Evolutionary conservation across 1,140 invertebrate species (phyloP).

Genomic region (Neodiprion pinetum): DNA sequence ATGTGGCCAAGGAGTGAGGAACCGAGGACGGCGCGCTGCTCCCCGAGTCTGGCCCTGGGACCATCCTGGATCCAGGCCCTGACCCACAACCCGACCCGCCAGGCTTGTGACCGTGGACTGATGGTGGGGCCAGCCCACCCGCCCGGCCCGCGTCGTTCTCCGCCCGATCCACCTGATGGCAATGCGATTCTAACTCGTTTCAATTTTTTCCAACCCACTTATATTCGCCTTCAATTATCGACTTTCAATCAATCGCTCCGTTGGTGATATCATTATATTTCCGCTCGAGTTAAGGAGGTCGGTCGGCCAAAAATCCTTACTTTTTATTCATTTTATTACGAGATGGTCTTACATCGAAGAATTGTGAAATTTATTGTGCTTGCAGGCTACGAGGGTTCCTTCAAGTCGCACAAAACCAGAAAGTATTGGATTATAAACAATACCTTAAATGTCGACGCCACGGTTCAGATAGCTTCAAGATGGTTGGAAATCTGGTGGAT

Average conservation of each 20-base stretch:
- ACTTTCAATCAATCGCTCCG: conserved; percentile 18
- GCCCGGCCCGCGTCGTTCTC: conserved; percentile 58
- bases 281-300: no score
- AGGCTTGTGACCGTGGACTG: conserved; percentile 44
- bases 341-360: no score
- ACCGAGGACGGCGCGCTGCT: conserved; percentile 58
- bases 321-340: no score
- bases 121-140: conserved; percentile 49
- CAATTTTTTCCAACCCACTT: conserved; percentile 26
- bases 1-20: conserved; percentile 57
- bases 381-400: no score
- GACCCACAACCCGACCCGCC: not conserved
- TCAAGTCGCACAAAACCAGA: no score
- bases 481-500: no score
- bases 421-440: no score
- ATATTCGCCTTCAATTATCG: conserved; percentile 19
- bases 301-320: no score
- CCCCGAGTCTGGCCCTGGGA: conserved; percentile 56
- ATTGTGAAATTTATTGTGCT: no score
- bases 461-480: no score
- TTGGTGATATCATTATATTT: conserved; percentile 25
- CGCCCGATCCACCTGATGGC: conserved; percentile 56
- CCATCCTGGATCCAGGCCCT: conserved; percentile 54
- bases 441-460: no score
- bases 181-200: conserved; percentile 22